phyloP scores from a whole-genome alignment of 2,888 invertebrate species.

The Heliconius ethilla region DNA sequence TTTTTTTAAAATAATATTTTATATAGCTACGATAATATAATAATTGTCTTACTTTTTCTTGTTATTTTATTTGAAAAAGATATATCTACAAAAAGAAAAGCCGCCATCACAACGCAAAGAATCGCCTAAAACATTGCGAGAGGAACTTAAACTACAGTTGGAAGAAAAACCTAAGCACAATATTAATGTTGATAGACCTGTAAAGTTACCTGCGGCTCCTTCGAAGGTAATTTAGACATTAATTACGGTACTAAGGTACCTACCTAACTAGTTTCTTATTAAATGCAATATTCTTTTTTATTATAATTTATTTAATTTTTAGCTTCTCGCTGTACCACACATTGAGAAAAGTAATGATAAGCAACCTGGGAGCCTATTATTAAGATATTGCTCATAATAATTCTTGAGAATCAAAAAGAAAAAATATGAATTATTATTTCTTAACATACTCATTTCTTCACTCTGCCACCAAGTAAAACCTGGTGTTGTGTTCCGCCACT shows the following conservation, averaged over 20 bases:
- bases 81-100: slow-evolving; percentile 51
- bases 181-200: slow-evolving; percentile 57
- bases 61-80: slow-evolving; percentile 45
- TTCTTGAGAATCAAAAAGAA: too few relatives aligned
- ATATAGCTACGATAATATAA: too few relatives aligned
- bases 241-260: background rate
- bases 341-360: too few relatives aligned
- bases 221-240: slow-evolving; percentile 40
- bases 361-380: background rate
- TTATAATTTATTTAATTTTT: background rate
- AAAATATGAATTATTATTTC: too few relatives aligned
- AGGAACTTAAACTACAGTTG: slow-evolving; percentile 62
- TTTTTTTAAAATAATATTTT: too few relatives aligned
- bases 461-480: too few relatives aligned
- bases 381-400: background rate
- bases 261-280: background rate
- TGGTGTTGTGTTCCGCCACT: too few relatives aligned
- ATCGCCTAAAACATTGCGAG: slow-evolving; percentile 53
- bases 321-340: too few relatives aligned
- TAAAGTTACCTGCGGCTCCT: slow-evolving; percentile 61
- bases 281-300: background rate
- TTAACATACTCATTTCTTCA: too few relatives aligned
- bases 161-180: slow-evolving; percentile 53
- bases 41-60: too few relatives aligned
- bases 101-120: slow-evolving; percentile 43